Evolutionary conservation across 1,140 invertebrate species (phyloP), one percentile per base, ranked within the genome.

Genomic region (Plutomurus gul): DNA sequence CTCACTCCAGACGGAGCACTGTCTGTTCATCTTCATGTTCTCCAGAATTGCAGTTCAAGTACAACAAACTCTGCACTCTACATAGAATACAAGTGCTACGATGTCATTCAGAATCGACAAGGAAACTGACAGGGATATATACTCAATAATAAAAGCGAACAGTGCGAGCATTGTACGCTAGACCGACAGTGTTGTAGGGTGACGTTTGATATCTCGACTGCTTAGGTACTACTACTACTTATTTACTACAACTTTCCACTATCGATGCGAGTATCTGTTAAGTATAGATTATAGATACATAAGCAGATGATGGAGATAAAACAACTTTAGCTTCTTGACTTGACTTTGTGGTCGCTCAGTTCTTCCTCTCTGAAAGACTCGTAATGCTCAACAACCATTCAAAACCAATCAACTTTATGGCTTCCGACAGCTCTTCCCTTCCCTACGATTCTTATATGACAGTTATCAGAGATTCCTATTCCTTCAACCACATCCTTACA

Each of bases 331-430:
- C n/a, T n/a, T 43, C n/a, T 43, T 43, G 2, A 2, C 39, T 43
- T 43, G 39, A 43, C 39, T 13, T 43, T 3, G 39, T 43, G 39
- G 39, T 43, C 11, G n/a, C n/a, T n/a, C n/a, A n/a, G n/a, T n/a
- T n/a, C n/a, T n/a, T n/a, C n/a, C n/a, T 8, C 2, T 43, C 10
- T n/a, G n/a, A 43, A 43, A 43, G 39, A 10, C 39, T 43, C 56
- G 27, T 27, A 33, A 65, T 65, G 56, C 56, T 65, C 56, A 65
- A 65, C 56, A 30, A 65, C 56, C 56, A 65, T 65, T 65, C 25
- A 65, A 65, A 65, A 65, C 56, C 56, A 65, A 65, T 65, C 56
- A 65, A 65, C 27, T 65, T 65, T 65, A 65, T 65, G 56, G 30
- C 56, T 65, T 65, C 56, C 56, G 56, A 65, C 56, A 65, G 30